phyloP scores from a whole-genome alignment of 1,140 invertebrate genomes.

The Drosophila nasuta region DNA sequence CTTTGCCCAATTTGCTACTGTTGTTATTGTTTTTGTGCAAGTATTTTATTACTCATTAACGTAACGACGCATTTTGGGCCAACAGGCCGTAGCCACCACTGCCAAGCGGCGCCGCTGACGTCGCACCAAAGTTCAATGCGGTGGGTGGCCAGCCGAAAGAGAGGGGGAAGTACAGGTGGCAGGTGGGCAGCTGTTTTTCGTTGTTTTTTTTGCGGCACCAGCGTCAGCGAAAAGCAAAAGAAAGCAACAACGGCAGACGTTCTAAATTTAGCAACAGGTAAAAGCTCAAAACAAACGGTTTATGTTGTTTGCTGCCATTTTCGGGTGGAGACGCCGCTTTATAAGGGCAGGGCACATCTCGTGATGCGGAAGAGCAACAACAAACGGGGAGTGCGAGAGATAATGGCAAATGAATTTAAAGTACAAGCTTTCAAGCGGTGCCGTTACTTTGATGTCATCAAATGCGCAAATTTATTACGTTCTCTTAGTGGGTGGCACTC shows the following conservation, averaged over 20 bases:
- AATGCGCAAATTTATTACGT: neutral
- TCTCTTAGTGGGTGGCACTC: neutral
- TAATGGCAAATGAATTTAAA: neutral
- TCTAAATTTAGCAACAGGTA: constrained; percentile 80
- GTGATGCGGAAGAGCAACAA: constrained; percentile 56
- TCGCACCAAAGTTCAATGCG: constrained; percentile 55
- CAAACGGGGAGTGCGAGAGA: neutral
- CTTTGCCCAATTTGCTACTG: constrained; percentile 29
- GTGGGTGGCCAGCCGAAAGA: constrained; percentile 3
- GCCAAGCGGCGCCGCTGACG: constrained; percentile 43
- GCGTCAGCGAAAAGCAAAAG: constrained; percentile 63
- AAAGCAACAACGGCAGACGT: constrained; percentile 64
- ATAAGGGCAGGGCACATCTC: constrained; percentile 63
- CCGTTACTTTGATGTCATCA: constrained; percentile 16
- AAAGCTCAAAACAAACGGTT: constrained; percentile 61
- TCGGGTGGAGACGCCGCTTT: constrained; percentile 46
- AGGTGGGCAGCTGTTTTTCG: constrained; percentile 2
- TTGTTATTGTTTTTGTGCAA: constrained; percentile 60
- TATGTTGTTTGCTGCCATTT: constrained; percentile 33
- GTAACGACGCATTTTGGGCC: constrained; percentile 79
- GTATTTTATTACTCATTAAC: constrained; percentile 84
- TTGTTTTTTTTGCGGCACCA: constrained; percentile 46
- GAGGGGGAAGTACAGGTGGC: constrained; percentile 8
- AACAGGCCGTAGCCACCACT: constrained; percentile 40
- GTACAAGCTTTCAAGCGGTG: neutral